Conservation (phyloP, 1,140 invertebrate species). For the Microvelia longipes region DNA sequence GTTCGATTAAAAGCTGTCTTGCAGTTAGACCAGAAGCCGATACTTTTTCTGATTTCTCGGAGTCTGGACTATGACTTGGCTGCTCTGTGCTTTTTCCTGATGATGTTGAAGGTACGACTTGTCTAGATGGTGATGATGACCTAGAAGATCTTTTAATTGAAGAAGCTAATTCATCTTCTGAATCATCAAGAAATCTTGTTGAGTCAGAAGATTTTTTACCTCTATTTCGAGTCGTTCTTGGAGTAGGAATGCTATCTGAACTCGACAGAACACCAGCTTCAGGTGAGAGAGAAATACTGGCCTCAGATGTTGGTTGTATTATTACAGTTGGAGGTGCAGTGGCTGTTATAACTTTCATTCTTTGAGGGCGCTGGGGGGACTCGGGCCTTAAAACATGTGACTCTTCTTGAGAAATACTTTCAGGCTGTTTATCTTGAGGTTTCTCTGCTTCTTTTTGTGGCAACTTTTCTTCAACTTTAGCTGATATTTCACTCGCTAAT, state of each 20-base stretch:
- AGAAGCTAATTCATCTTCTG: conserved; percentile 14
- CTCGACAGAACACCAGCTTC: neutral
- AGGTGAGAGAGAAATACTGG: neutral
- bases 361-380: conserved; percentile 7
- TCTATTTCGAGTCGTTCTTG: conserved; percentile 12
- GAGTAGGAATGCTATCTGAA: conserved; percentile 5
- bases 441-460: conserved; percentile 2
- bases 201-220: conserved; percentile 3
- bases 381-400: neutral
- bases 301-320: neutral
- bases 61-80: neutral
- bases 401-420: neutral
- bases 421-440: neutral
- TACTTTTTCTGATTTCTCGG: neutral
- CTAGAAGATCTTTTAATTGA: neutral
- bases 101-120: neutral
- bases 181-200: conserved; percentile 13
- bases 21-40: conserved; percentile 4
- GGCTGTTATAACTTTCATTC: conserved; percentile 7
- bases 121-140: neutral
- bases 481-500: conserved; percentile 22
- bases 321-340: conserved; percentile 11
- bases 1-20: conserved; percentile 10
- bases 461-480: neutral
- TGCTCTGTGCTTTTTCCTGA: too few relatives aligned